Base-by-base conservation (phyloP, 2,113 vertebrate genomes). In the Sialia sialis region DNA sequence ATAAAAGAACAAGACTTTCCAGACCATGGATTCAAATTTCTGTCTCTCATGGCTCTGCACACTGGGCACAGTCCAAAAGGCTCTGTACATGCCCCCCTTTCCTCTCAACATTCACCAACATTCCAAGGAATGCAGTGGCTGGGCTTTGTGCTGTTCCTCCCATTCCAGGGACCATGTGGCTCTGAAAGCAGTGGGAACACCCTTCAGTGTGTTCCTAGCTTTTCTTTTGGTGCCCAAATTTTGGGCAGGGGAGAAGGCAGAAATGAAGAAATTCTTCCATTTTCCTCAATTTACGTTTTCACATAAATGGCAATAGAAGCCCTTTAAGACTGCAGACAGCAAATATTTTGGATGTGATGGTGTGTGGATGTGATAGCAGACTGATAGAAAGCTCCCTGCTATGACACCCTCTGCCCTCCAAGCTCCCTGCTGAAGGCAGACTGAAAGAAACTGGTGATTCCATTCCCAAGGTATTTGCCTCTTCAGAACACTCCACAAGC, bases 31-130 rank as follows among this genome's bases (percentile, higher is more conserved):
- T 29, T 38, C 75, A 60, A 34, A 52, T 32, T 34, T 44, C 8
- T 48, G 39, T 75, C 32, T 82, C 70, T 46, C 38, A 38, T 43
- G 55, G 34, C 32, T 32, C 34, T 48, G n/a, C 51, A 20, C 0
- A 4, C 32, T 12, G 43, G 48, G 66, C 62, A 72, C 25, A 78
- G 66, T 29, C 48, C 78, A 60, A 38, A 49, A 43, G 82, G 16
- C 54, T 56, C 70, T 44, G 4, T 3, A 23, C 4, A 1, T 6
- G 16, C 10, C 16, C 8, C 5, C 26, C 11, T 9, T 9, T 51
- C 29, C 44, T 67, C 66, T 18, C n/a, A 60, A 22, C 34, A 27
- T 2, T 17, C 25, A 10, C 0, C 0, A 10, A 10, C 70, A 43
- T 29, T 52, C 60, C 76, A 70, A 85, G 60, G 69, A 93, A 62